A percentile compares a stretch with the other conserved stretches of the same genome.
phyloP scores from a whole-genome alignment of 92 coral and sea anemone genomes.

The Diadumene lineata region DNA sequence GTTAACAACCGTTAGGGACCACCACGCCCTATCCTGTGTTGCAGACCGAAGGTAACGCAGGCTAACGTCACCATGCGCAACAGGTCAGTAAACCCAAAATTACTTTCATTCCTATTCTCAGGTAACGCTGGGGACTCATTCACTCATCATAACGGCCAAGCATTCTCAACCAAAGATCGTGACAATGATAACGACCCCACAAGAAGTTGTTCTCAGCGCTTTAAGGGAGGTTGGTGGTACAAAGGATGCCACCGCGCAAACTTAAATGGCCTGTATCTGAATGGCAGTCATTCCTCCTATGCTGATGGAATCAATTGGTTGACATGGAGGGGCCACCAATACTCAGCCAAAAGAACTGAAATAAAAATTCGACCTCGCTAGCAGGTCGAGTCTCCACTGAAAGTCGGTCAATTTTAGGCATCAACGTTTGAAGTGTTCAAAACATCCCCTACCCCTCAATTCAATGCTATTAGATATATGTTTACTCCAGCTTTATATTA shows the following conservation, averaged over 20 bases:
- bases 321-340: slow-evolving; percentile 36
- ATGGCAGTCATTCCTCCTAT: slow-evolving; percentile 33
- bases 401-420: no score
- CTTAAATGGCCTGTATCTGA: slow-evolving; percentile 43
- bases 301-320: slow-evolving; percentile 44
- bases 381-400: no score
- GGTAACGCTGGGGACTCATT: slow-evolving; percentile 49
- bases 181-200: slow-evolving; percentile 14
- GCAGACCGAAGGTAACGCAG: no score
- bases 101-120: neutral
- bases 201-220: neutral
- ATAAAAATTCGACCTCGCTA: slow-evolving; percentile 62
- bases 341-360: slow-evolving; percentile 52
- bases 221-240: slow-evolving; percentile 55
- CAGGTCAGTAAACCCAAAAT: neutral
- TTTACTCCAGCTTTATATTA: no score
- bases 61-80: neutral
- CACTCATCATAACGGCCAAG: slow-evolving; percentile 14
- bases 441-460: no score
- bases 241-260: neutral
- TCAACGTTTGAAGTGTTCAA: no score
- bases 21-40: no score
- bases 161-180: slow-evolving; percentile 39
- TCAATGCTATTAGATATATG: no score
- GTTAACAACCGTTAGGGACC: no score